Conservation (phyloP, 2,113 vertebrate genomes). For the Gadus macrocephalus region DNA sequence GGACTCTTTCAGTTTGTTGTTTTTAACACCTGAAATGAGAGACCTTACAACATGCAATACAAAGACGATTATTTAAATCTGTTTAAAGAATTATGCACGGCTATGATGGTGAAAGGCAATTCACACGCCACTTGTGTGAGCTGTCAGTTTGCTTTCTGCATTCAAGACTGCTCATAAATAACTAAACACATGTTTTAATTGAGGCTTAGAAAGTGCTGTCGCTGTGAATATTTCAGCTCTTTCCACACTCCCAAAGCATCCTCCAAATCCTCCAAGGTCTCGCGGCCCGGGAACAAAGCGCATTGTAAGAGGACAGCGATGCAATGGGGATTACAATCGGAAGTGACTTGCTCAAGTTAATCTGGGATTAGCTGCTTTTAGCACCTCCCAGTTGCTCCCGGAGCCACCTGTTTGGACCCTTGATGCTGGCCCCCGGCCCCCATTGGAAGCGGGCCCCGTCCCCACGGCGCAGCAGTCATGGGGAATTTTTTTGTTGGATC, state of each 20-base stretch:
- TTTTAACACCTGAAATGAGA: no score
- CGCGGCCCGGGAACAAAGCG: constrained; percentile 54
- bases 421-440: constrained; percentile 34
- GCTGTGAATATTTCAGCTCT: constrained; percentile 62
- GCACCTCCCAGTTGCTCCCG: constrained; percentile 50
- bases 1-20: no score
- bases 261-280: constrained; percentile 40
- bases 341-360: constrained; percentile 62
- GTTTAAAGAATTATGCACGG: no score
- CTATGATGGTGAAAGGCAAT: background rate
- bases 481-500: background rate
- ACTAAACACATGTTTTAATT: constrained; percentile 51
- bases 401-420: constrained; percentile 65
- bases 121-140: constrained; percentile 18
- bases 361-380: constrained; percentile 61
- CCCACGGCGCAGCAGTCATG: background rate
- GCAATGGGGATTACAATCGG: constrained; percentile 58
- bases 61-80: no score
- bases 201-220: constrained; percentile 36
- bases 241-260: constrained; percentile 42
- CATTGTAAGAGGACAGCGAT: constrained; percentile 54
- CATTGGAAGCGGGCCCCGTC: constrained; percentile 17
- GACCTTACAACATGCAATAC: no score
- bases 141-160: constrained; percentile 56
- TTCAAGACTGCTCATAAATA: constrained; percentile 61